phyloP scores from a whole-genome alignment of 2,797 vertebrate species.

The Enteromius paludinosus region DNA sequence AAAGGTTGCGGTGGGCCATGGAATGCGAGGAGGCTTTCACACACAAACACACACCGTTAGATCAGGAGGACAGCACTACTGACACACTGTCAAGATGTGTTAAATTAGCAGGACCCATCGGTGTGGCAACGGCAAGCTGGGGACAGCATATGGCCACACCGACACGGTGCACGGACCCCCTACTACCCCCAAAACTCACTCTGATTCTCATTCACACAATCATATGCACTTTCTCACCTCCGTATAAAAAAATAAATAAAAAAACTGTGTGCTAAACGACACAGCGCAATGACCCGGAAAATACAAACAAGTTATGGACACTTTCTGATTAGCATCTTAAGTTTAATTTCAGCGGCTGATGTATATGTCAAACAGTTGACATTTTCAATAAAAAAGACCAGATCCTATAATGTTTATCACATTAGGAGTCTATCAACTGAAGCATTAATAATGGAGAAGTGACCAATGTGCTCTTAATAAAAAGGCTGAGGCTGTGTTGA shows the following conservation, averaged over 20 bases:
- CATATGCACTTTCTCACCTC: slow-evolving; percentile 48
- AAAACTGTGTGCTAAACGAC: neutral
- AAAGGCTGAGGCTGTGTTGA: slow-evolving; percentile 35
- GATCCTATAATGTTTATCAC: neutral
- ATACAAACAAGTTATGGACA: neutral
- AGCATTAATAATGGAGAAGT: slow-evolving; percentile 51
- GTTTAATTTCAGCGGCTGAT: neutral
- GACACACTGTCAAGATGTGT: slow-evolving; percentile 87
- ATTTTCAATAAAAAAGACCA: neutral
- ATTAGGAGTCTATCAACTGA: slow-evolving; percentile 21
- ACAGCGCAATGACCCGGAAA: slow-evolving; percentile 6
- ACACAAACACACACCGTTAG: slow-evolving; percentile 58
- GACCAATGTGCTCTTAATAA: slow-evolving; percentile 60
- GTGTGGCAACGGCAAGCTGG: slow-evolving; percentile 83
- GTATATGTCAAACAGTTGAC: neutral
- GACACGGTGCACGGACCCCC: slow-evolving; percentile 58
- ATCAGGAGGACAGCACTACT: slow-evolving; percentile 79
- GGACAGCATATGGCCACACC: slow-evolving; percentile 82
- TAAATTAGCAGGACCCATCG: slow-evolving; percentile 79
- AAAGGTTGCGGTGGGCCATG: slow-evolving; percentile 70
- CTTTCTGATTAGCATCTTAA: neutral
- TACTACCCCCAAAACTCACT: slow-evolving; percentile 50
- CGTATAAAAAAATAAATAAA: neutral
- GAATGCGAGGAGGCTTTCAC: slow-evolving; percentile 72
- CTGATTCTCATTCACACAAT: slow-evolving; percentile 45